Evolutionary conservation across 1,140 invertebrate genomes (phyloP), one percentile per base, ranked within the genome.

Genomic region (Matsumurasca onukii): DNA sequence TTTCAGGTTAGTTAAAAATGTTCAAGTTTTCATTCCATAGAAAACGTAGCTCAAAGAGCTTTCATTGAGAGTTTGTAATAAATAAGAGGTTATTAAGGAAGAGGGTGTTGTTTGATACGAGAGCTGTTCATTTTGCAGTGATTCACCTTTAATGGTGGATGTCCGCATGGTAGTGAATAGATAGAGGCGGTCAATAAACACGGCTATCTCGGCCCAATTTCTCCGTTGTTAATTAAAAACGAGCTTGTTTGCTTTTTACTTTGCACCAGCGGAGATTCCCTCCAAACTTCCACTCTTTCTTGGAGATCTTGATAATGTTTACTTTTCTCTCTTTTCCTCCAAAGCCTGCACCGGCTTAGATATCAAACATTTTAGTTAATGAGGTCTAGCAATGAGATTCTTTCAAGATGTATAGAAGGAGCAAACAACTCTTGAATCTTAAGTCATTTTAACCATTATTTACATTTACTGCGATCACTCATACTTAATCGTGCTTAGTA

Each of bases 231-330:
- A 39, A 39, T 39, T 39, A 39, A 39, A 39, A 52, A 59, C 15
- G 22, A 59, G 55, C 30, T 59, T 59, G 55, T 59, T 59, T 59
- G 55, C 55, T 59, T 59, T 52, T 12, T 52, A 52, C 49, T 52
- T 59, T 29, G 55, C 55, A 27, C 55, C 25, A 25, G 25, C 24
- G 3, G 55, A 13, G 55, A 20, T 51, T 20, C 24, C 49, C 5
- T 20, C 17, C 3, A 17, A 45, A 45, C 34, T 45, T 12, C 5
- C n/a, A 51, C 49, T 51, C 49, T 51, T 51, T 51, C 49, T 51
- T 45, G 5, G 17, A 51, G 49, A 51, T 51, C 49, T 51, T 51
- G 49, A 51, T 51, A 51, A 51, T 51, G 49, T 51, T 51, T 51
- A 51, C 24, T 22, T 51, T 51, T 9, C 39, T 45, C n/a, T 3